phyloP scores from a whole-genome alignment of 2,113 vertebrate genomes.

The Arizona elegans region DNA sequence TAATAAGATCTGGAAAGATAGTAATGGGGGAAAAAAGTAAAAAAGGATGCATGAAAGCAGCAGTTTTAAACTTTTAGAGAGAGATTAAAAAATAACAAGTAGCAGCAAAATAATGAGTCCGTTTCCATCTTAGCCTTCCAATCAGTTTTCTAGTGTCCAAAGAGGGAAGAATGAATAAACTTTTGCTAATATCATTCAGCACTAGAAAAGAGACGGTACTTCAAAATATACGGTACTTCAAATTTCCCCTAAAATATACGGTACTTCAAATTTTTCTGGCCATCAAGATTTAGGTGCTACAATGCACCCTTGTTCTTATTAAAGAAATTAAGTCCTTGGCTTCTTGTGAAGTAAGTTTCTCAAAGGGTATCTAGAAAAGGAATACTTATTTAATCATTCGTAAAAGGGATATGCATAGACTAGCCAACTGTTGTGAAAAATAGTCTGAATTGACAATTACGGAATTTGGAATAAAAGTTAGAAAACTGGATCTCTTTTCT shows the following conservation, averaged over 20 bases:
- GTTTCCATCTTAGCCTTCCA: neutral
- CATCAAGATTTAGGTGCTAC: neutral
- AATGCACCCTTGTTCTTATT: neutral
- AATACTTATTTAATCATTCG: neutral
- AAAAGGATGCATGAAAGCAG: neutral
- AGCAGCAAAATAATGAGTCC: neutral
- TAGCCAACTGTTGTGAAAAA: neutral
- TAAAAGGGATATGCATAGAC: neutral
- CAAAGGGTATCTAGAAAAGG: neutral
- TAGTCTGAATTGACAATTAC: neutral
- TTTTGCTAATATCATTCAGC: neutral
- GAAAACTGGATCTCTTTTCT: neutral
- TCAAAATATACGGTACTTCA: neutral
- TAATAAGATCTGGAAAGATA: neutral
- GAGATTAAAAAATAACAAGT: neutral
- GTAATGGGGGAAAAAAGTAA: neutral
- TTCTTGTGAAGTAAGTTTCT: neutral
- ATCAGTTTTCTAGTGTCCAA: neutral
- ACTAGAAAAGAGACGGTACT: neutral
- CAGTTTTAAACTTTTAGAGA: neutral
- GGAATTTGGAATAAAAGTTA: neutral
- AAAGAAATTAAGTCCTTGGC: neutral
- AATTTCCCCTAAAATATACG: neutral
- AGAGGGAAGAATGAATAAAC: neutral
- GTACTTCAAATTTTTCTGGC: neutral